Evolutionary conservation across 2,113 vertebrate genomes (phyloP).

Genomic region (Elgaria multicarinata): DNA sequence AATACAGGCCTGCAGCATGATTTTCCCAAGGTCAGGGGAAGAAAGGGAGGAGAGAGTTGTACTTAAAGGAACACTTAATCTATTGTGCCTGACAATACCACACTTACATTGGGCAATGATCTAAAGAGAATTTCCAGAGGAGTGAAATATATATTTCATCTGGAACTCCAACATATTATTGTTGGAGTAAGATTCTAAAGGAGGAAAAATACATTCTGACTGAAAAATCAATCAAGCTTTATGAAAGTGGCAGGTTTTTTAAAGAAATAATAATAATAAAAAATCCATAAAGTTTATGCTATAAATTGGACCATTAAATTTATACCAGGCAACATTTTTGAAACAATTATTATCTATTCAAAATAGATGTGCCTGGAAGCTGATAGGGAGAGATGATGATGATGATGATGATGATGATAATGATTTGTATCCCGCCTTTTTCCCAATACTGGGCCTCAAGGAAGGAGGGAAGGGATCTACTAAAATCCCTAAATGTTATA

Average conservation of each 20-base stretch:
- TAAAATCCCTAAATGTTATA: background rate
- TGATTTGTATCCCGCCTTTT: too few relatives aligned
- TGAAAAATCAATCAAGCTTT: background rate
- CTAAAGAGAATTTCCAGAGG: too few relatives aligned
- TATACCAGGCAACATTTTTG: background rate
- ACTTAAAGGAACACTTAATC: background rate
- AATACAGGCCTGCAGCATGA: background rate
- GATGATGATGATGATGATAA: too few relatives aligned
- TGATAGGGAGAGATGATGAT: too few relatives aligned
- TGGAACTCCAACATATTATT: background rate
- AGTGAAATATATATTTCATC: too few relatives aligned
- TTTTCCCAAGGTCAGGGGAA: background rate
- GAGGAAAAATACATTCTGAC: background rate
- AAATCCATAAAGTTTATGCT: background rate
- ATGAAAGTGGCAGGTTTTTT: background rate
- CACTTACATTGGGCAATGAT: too few relatives aligned
- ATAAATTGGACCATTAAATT: background rate
- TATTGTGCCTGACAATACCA: background rate
- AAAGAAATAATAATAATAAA: too few relatives aligned
- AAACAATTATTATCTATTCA: background rate
- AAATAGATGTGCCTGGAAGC: background rate
- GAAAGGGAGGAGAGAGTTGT: background rate
- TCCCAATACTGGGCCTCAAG: too few relatives aligned
- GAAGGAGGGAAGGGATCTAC: background rate
- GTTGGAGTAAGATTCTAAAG: background rate